phyloP scores from a whole-genome alignment of 1,140 invertebrate species.

The Drosophila navojoa region DNA sequence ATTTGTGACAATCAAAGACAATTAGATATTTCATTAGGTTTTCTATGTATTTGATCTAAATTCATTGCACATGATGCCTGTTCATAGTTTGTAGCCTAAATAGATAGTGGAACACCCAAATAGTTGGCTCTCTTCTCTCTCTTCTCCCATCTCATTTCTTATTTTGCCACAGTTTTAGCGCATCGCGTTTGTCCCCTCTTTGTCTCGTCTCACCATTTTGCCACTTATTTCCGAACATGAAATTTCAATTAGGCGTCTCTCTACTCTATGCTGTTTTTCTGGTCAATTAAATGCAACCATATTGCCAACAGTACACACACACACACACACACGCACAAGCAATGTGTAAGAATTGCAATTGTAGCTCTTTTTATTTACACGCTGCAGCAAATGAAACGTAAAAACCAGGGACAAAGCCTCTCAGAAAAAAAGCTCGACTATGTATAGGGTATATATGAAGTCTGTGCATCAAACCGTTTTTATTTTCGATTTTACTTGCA shows the following conservation, averaged over 20 bases:
- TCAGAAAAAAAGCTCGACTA: neutral
- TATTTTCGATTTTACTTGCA: no score
- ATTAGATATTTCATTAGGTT: neutral
- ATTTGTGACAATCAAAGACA: neutral
- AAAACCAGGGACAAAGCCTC: conserved; percentile 25
- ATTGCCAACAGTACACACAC: conserved; percentile 34
- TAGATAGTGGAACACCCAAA: neutral
- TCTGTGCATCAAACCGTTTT: neutral
- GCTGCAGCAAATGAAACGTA: conserved; percentile 31
- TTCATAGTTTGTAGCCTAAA: neutral
- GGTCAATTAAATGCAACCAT: conserved; percentile 78
- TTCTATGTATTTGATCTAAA: neutral
- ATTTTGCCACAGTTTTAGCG: neutral
- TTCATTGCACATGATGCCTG: neutral
- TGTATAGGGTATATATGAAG: neutral
- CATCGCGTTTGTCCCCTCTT: neutral
- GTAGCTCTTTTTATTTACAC: conserved; percentile 46
- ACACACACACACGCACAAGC: neutral
- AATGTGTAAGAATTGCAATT: conserved; percentile 16
- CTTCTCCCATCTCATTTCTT: neutral
- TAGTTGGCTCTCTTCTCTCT: neutral
- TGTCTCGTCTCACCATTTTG: conserved; percentile 21
- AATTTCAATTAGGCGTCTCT: conserved; percentile 79
- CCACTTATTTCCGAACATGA: conserved; percentile 73
- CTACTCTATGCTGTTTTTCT: conserved; percentile 71